phyloP scores from a whole-genome alignment of 2,888 invertebrate genomes.

The Cryptocephalus primarius region DNA sequence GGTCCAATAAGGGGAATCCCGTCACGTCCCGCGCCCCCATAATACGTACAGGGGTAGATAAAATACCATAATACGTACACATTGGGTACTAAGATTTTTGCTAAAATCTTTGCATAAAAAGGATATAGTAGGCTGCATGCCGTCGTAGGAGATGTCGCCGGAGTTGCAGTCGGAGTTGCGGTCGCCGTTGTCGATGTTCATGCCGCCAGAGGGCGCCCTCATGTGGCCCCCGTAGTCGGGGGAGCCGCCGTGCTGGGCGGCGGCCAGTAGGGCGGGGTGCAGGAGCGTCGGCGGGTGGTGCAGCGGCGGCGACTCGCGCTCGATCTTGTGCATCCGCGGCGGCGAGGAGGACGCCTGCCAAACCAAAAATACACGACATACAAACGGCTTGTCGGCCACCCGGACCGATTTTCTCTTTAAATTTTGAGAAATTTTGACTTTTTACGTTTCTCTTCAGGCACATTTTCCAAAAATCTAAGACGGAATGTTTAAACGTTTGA shows the following conservation, averaged over 20 bases:
- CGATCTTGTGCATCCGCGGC: slow-evolving; percentile 56
- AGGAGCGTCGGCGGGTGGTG: slow-evolving; percentile 76
- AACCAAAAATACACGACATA: background rate
- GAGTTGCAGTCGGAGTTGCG: slow-evolving; percentile 85
- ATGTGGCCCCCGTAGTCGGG: slow-evolving; percentile 64
- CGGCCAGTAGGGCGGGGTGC: slow-evolving; percentile 75
- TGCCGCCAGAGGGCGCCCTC: slow-evolving; percentile 40
- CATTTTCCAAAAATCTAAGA: too few relatives aligned
- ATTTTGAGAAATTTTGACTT: too few relatives aligned
- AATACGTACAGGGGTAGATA: too few relatives aligned
- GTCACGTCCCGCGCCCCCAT: too few relatives aligned
- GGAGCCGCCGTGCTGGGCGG: slow-evolving; percentile 70
- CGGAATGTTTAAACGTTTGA: too few relatives aligned
- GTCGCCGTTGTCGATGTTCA: slow-evolving; percentile 72
- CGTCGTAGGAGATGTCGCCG: slow-evolving; percentile 83
- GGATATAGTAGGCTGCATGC: slow-evolving; percentile 93
- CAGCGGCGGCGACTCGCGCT: slow-evolving; percentile 75
- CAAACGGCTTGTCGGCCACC: background rate
- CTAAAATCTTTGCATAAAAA: slow-evolving; percentile 53
- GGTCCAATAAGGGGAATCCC: too few relatives aligned
- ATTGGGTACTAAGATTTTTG: slow-evolving; percentile 27
- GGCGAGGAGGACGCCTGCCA: slow-evolving; percentile 43
- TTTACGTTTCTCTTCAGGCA: too few relatives aligned
- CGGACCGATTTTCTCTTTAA: too few relatives aligned
- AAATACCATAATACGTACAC: slow-evolving; percentile 28